Evolutionary conservation across 2,113 vertebrate genomes (phyloP).

Genomic region (Perca schrenkii): DNA sequence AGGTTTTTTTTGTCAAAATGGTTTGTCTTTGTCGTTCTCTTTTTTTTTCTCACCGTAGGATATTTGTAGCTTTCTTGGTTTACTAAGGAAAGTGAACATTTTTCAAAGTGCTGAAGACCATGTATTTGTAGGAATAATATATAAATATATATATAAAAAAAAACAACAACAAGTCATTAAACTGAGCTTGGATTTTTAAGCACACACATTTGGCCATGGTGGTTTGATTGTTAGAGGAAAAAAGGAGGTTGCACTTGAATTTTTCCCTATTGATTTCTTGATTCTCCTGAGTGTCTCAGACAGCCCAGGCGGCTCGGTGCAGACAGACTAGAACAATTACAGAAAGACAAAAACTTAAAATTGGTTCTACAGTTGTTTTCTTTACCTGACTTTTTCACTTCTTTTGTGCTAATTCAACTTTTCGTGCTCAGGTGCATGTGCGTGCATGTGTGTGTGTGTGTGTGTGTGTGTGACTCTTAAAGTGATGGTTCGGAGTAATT

Average conservation of each 20-base stretch:
- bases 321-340: neutral
- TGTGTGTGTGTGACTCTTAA: neutral
- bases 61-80: constrained; percentile 86
- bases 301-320: neutral
- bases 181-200: constrained; percentile 87
- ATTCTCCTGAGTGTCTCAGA: constrained; percentile 15
- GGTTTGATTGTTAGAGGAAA: constrained; percentile 64
- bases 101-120: constrained; percentile 86
- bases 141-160: constrained; percentile 75
- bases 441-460: neutral
- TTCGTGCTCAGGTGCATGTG: neutral
- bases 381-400: neutral
- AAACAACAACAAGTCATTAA: constrained; percentile 82
- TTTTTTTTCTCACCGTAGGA: constrained; percentile 82
- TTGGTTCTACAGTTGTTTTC: constrained; percentile 1
- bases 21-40: constrained; percentile 72
- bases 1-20: constrained; percentile 53
- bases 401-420: neutral
- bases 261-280: constrained; percentile 18
- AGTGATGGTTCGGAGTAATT: too few species aligned
- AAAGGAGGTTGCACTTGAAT: neutral
- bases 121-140: constrained; percentile 88
- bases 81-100: constrained; percentile 82
- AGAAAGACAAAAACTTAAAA: constrained; percentile 21
- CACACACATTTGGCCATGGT: constrained; percentile 71